Percentiles rank a stretch among this genome's conserved stretches.
phyloP scores from a whole-genome alignment of 2,888 invertebrate genomes.

The Psylliodes chrysocephalus region DNA sequence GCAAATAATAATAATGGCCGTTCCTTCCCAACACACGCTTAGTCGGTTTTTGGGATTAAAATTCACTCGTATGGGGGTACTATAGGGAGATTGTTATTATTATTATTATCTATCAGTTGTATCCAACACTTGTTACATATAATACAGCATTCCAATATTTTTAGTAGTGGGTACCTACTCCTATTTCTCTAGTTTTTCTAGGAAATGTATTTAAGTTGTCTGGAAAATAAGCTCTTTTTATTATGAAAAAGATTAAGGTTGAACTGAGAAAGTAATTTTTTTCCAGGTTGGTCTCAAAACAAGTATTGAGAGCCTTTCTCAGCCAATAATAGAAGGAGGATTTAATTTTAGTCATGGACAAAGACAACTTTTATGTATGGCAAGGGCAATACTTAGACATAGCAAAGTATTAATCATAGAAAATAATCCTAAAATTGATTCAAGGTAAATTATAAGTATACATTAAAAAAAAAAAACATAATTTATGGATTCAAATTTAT shows the following conservation, averaged over 20 bases:
- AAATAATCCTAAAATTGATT: conserved; percentile 93
- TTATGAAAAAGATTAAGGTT: no score
- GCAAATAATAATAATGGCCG: no score
- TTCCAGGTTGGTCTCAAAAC: conserved; percentile 79
- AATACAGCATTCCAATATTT: no score
- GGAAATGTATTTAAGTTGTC: no score
- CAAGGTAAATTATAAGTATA: conserved; percentile 66
- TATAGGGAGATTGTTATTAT: not conserved
- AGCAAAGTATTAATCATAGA: conserved; percentile 86
- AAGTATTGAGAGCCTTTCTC: conserved; percentile 73
- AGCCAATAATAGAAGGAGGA: conserved; percentile 79
- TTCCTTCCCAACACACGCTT: no score
- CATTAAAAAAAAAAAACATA: not conserved
- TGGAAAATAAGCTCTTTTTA: no score
- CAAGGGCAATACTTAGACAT: conserved; percentile 83
- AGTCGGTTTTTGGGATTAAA: no score
- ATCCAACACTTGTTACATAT: no score
- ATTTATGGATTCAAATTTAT: conserved; percentile 40
- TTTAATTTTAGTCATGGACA: conserved; percentile 89
- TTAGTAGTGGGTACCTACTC: no score
- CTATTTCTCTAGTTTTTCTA: no score
- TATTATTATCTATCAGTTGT: no score
- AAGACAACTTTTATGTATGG: conserved; percentile 87
- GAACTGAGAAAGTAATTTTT: not conserved
- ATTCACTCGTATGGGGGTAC: no score